These are phyloP conservation scores for Drosophila mauritiana DNA, from an alignment of 1,140 invertebrate genomes.

Conservation along the genomic window DNA sequence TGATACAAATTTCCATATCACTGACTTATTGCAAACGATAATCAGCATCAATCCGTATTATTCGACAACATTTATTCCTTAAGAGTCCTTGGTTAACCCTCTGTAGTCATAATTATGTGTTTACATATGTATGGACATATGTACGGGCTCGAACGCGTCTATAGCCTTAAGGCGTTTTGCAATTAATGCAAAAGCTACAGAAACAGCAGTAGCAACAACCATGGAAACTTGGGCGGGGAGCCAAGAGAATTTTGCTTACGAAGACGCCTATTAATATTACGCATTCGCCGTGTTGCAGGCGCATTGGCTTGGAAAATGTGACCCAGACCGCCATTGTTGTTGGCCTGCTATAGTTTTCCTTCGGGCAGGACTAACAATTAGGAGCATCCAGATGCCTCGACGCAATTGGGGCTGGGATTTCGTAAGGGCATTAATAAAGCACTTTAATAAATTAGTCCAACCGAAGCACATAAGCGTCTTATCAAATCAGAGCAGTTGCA, in stretches of 20 bases:
- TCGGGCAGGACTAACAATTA: slow-evolving; percentile 48
- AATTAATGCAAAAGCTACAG: slow-evolving; percentile 59
- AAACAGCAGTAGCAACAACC: slow-evolving; percentile 8
- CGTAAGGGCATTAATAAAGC: slow-evolving; percentile 62
- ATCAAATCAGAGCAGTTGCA: slow-evolving; percentile 51
- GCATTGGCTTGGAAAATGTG: slow-evolving; percentile 62
- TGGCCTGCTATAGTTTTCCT: slow-evolving; percentile 26
- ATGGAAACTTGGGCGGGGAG: slow-evolving; percentile 20
- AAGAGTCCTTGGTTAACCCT: slow-evolving; percentile 12
- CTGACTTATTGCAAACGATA: background rate
- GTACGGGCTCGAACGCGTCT: slow-evolving; percentile 21
- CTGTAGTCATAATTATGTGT: slow-evolving; percentile 19
- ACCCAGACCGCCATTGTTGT: slow-evolving; percentile 45
- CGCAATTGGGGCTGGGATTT: slow-evolving; percentile 43
- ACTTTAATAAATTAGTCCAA: slow-evolving; percentile 76
- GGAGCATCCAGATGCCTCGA: slow-evolving; percentile 17
- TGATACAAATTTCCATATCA: background rate
- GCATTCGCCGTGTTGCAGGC: slow-evolving; percentile 57
- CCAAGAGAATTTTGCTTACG: slow-evolving; percentile 61
- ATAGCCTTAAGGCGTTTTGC: slow-evolving; percentile 54
- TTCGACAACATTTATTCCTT: slow-evolving; percentile 2
- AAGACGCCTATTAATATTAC: slow-evolving; percentile 73
- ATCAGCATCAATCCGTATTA: slow-evolving; percentile 1
- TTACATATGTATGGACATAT: slow-evolving; percentile 17
- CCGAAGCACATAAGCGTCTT: slow-evolving; percentile 57